Percentiles rank a stretch among this genome's conserved stretches.
phyloP scores from a whole-genome alignment of 2,888 invertebrate species.

The Zeuzera pyrina region DNA sequence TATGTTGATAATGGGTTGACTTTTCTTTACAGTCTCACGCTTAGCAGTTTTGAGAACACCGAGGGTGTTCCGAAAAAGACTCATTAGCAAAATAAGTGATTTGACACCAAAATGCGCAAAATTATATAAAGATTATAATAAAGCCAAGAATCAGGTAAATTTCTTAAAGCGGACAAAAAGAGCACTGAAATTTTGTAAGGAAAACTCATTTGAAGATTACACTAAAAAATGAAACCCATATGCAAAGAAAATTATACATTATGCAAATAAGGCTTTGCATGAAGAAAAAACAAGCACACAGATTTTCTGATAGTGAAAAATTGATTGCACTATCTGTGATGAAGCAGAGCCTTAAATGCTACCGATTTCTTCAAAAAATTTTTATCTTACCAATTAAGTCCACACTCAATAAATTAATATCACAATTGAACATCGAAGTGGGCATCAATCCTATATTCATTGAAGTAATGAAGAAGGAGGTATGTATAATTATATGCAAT shows the following conservation, averaged over 20 bases:
- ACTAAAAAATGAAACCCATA: conserved; percentile 5
- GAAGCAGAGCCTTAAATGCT: conserved; percentile 8
- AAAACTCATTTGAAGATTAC: conserved; percentile 4
- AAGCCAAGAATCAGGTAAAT: conserved; percentile 1
- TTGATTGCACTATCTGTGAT: conserved; percentile 6
- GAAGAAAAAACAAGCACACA: conserved; percentile 5
- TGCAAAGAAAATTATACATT: conserved; percentile 4
- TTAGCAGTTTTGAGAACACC: not conserved
- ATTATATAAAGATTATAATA: not conserved
- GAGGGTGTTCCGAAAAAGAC: not conserved
- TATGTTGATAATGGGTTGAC: not conserved
- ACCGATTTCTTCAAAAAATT: conserved; percentile 5
- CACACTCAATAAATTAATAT: not conserved
- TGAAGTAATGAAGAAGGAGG: conserved; percentile 1
- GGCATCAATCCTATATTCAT: conserved; percentile 2
- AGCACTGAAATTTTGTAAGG: conserved; percentile 4
- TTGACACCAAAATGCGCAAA: not conserved
- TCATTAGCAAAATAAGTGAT: not conserved
- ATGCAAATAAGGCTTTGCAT: conserved; percentile 8
- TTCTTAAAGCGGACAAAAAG: conserved; percentile 3
- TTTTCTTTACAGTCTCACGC: not conserved
- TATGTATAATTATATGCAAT: not conserved
- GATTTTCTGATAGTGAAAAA: conserved; percentile 7
- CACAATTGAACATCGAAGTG: conserved; percentile 1
- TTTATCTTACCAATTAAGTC: conserved; percentile 5